phyloP scores from a whole-genome alignment of 2,888 invertebrate species.

The Cosmorhoe ocellata region DNA sequence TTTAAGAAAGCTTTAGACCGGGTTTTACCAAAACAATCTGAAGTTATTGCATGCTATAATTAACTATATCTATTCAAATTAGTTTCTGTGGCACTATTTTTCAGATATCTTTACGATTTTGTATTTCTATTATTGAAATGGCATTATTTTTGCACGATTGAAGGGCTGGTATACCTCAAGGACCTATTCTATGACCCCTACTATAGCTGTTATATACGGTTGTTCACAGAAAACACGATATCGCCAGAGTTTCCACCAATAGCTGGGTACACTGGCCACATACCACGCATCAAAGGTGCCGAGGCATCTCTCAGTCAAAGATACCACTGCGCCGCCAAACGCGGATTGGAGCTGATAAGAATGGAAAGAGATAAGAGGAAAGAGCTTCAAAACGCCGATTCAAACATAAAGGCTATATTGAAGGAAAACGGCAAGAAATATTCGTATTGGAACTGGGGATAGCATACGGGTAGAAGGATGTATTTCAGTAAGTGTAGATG shows the following conservation, averaged over 20 bases:
- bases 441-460: conserved; percentile 80
- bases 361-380: conserved; percentile 79
- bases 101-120: not conserved
- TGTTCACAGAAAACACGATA: conserved; percentile 81
- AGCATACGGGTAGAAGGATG: conserved; percentile 81
- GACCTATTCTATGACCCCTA: conserved; percentile 18
- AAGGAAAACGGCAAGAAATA: conserved; percentile 69
- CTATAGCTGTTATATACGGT: conserved; percentile 25
- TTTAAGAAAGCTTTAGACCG: conserved; percentile 16
- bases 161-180: conserved; percentile 26
- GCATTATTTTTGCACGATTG: not conserved
- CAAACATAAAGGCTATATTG: conserved; percentile 64
- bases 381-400: conserved; percentile 64
- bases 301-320: conserved; percentile 87
- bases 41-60: not conserved
- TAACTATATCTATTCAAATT: not conserved
- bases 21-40: not conserved
- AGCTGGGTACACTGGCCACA: conserved; percentile 88
- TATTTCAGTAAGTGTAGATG: conserved; percentile 74
- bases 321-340: conserved; percentile 85
- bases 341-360: conserved; percentile 83
- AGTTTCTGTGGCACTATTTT: not conserved
- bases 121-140: not conserved
- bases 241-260: conserved; percentile 87
- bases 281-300: conserved; percentile 85